These are phyloP conservation scores for Temnopleurus reevesii DNA, from an alignment of 53 echinoderm and acorn worm species.

Conservation along the genomic window DNA sequence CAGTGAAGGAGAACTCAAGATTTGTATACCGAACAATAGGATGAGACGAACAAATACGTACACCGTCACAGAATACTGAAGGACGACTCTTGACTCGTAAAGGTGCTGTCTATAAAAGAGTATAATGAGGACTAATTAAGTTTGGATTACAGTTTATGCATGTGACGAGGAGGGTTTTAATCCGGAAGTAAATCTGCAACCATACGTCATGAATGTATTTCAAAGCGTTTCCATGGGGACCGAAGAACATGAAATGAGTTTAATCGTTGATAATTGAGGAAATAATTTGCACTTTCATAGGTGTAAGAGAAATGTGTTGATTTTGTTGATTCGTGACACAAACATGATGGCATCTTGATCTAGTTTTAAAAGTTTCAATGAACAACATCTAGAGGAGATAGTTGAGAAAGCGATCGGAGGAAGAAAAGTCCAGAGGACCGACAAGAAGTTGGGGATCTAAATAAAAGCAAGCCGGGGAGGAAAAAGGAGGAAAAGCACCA, in stretches of 20 bases:
- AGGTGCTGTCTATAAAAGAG: neutral
- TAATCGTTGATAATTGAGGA: neutral
- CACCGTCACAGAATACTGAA: neutral
- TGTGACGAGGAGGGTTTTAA: neutral
- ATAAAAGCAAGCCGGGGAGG: too few relatives aligned
- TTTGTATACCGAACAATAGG: conserved; percentile 19
- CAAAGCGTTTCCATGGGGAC: neutral
- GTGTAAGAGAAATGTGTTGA: too few relatives aligned
- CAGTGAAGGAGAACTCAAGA: neutral
- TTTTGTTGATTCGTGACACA: too few relatives aligned
- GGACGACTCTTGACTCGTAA: neutral
- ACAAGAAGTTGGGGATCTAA: too few relatives aligned
- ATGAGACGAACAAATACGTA: neutral
- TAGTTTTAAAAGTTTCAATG: too few relatives aligned
- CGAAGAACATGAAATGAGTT: neutral
- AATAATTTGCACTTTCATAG: neutral
- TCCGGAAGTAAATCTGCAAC: neutral
- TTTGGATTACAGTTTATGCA: conserved; percentile 13
- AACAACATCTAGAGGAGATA: too few relatives aligned
- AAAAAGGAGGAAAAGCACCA: too few relatives aligned
- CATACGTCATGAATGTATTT: neutral
- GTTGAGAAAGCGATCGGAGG: too few relatives aligned
- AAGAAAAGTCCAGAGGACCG: too few relatives aligned
- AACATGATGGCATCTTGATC: too few relatives aligned
- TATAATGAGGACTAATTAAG: neutral